Evolutionary conservation across 2,888 invertebrate genomes (phyloP), one percentile per base, ranked within the genome.

Genomic region (Rhaphigaster nebulosa): DNA sequence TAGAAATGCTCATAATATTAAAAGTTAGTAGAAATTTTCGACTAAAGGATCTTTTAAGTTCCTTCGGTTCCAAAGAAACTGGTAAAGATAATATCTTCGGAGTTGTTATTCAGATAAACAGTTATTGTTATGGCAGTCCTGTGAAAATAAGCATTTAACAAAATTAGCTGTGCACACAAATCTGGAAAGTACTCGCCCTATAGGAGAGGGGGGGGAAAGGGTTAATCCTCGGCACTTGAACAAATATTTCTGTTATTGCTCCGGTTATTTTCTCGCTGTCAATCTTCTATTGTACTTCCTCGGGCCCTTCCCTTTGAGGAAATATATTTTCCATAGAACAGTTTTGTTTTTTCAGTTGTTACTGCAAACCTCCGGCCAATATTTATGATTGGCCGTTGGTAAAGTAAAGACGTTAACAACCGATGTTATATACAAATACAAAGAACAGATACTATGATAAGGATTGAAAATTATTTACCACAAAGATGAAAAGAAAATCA

Each of bases 221-320:
- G 84, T 84, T 84, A 84, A 84, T 84, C 84, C n/a, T 26, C 13
- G 45, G 18, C 84, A 84, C 45, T 84, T 84, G 84, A n/a, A 50
- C 84, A 84, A 84, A 84, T 84, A 84, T 84, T 84, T 84, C 84
- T 84, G 84, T 84, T 84, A 45, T 84, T 50, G 84, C 45, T n/a
- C 45, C 13, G n/a, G 45, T n/a, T 50, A 84, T 41, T 84, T 84
- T 45, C 84, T 50, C n/a, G 3, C 84, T 84, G 84, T 84, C 84
- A 84, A 23, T 41, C 84, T 15, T n/a, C 84, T 18, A 84, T 84
- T 84, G 84, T 84, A 12, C 41, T 80, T 45, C 26, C 12, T 10
- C 6, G 4, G 65, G 3, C 15, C 29, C 29, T 29, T 34, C 23
- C 38, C 70, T 76, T 20, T 34, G 70, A n/a, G 84, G 45, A 45